Evolutionary conservation across 2,113 vertebrate genomes (phyloP).

Genomic region (Lucifuga dentata): DNA sequence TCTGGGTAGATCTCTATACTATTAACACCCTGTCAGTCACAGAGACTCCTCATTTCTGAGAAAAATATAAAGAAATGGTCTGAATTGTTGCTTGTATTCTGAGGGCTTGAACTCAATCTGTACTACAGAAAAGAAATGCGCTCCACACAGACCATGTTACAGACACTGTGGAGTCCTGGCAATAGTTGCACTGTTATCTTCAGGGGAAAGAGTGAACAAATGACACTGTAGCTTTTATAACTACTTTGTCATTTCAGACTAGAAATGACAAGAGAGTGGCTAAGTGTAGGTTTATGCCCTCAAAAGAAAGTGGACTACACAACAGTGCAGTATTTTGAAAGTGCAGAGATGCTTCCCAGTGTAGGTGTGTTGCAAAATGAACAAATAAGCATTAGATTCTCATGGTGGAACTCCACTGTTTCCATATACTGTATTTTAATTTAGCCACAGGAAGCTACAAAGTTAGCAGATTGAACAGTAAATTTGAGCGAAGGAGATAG

Average conservation of each 20-base stretch:
- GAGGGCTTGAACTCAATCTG: slow-evolving; percentile 78
- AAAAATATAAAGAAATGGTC: slow-evolving; percentile 55
- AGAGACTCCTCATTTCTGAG: slow-evolving; percentile 41
- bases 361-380: background rate
- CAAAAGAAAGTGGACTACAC: slow-evolving; percentile 37
- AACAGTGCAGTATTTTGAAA: slow-evolving; percentile 30
- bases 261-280: slow-evolving; percentile 46
- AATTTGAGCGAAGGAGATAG: too few relatives aligned
- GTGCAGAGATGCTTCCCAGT: background rate
- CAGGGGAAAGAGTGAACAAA: slow-evolving; percentile 38
- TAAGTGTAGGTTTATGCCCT: slow-evolving; percentile 27
- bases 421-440: slow-evolving; percentile 6
- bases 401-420: too few relatives aligned
- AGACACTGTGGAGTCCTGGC: slow-evolving; percentile 39
- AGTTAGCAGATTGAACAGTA: too few relatives aligned
- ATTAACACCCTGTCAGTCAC: slow-evolving; percentile 66
- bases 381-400: background rate
- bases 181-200: slow-evolving; percentile 49
- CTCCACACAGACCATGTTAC: slow-evolving; percentile 30
- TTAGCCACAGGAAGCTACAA: too few relatives aligned
- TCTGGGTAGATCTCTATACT: slow-evolving; percentile 49
- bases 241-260: slow-evolving; percentile 65
- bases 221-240: slow-evolving; percentile 50
- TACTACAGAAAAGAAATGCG: slow-evolving; percentile 34
- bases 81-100: slow-evolving; percentile 35